phyloP scores from a whole-genome alignment of 1,140 invertebrate genomes.

The Carposina sasakii region DNA sequence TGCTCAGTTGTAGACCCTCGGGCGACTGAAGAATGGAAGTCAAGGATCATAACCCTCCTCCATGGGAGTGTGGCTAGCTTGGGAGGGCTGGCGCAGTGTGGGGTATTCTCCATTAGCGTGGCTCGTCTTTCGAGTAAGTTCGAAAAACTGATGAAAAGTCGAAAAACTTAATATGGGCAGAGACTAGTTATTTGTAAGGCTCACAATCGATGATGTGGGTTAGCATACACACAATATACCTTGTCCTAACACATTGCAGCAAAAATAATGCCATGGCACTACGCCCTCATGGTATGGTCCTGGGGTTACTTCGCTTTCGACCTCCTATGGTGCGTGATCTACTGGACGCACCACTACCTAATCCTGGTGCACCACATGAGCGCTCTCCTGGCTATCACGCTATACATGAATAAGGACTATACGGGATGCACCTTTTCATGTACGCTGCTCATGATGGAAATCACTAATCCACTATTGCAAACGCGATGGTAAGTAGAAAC shows the following conservation, averaged over 20 bases:
- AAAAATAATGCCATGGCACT: conserved; percentile 34
- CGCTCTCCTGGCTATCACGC: conserved; percentile 61
- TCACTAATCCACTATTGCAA: conserved; percentile 76
- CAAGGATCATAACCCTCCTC: conserved; percentile 53
- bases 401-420: conserved; percentile 63
- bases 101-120: conserved; percentile 21
- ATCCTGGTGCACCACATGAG: conserved; percentile 73
- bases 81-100: conserved; percentile 61
- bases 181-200: no score
- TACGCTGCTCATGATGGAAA: conserved; percentile 70
- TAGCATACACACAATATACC: no score
- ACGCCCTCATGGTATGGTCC: conserved; percentile 58
- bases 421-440: conserved; percentile 72
- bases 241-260: conserved; percentile 28
- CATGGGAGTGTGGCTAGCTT: conserved; percentile 58
- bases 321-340: conserved; percentile 71
- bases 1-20: conserved; percentile 14
- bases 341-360: conserved; percentile 64
- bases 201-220: no score
- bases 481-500: conserved; percentile 66
- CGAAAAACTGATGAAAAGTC: no score
- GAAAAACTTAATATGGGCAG: no score
- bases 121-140: conserved; percentile 41
- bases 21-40: conserved; percentile 57
- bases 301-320: conserved; percentile 76